These are phyloP conservation scores for Melanotaenia parkinsoni DNA, from an alignment of 2,797 vertebrate species.

Conservation along the genomic window DNA sequence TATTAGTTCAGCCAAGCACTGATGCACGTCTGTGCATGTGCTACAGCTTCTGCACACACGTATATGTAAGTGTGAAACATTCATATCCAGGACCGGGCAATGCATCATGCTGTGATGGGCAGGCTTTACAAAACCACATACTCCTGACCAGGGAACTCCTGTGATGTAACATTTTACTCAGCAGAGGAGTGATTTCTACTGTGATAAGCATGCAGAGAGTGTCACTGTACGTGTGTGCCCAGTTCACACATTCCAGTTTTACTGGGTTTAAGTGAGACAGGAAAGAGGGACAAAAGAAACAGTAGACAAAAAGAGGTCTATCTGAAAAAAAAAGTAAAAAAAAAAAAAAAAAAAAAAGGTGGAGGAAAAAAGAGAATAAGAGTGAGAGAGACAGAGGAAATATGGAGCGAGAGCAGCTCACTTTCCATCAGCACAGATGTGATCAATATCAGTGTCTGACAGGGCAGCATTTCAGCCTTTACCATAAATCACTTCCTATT, in stretches of 20 bases:
- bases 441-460: slow-evolving; percentile 81
- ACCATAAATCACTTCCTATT: slow-evolving; percentile 80
- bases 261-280: slow-evolving; percentile 18
- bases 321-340: slow-evolving; percentile 3
- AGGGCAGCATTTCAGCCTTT: slow-evolving; percentile 67
- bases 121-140: slow-evolving; percentile 42
- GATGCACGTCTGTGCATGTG: slow-evolving; percentile 9
- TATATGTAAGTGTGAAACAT: background rate
- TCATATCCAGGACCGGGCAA: slow-evolving; percentile 11
- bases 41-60: slow-evolving; percentile 4
- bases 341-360: background rate
- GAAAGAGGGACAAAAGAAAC: background rate
- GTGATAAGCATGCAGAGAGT: slow-evolving; percentile 39
- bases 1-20: background rate
- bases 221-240: slow-evolving; percentile 7
- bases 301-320: slow-evolving; percentile 9
- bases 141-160: slow-evolving; percentile 53
- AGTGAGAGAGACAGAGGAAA: slow-evolving; percentile 16
- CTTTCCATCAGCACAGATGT: slow-evolving; percentile 77
- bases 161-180: slow-evolving; percentile 49
- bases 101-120: slow-evolving; percentile 26
- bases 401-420: slow-evolving; percentile 38
- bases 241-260: slow-evolving; percentile 22
- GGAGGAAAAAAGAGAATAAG: slow-evolving; percentile 19
- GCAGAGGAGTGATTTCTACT: slow-evolving; percentile 44